Base-by-base conservation (phyloP, 2,888 invertebrate genomes). In the Hirtodrosophila trivittata region DNA sequence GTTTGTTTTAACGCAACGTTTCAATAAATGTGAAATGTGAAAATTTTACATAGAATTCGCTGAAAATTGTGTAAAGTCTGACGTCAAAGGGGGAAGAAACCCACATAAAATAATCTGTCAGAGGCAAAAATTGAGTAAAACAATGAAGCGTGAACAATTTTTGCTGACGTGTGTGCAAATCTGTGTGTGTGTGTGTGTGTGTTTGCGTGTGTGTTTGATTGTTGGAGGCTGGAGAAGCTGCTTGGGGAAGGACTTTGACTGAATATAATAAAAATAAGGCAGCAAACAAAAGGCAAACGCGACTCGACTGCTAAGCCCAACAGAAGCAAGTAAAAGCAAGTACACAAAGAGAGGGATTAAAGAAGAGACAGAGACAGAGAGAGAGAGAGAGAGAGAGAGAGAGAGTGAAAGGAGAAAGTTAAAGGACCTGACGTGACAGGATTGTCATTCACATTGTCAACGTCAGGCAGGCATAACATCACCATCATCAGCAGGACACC, bases 81-180 rank as follows among this genome's bases (percentile, higher is more conserved):
- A 60, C 45, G 38, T 49, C 55, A 66, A 64, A 57, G 35, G 28
- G 7, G n/a, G 9, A 28, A 62, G 58, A 62, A 50, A 35, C 30
- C 39, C 46, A 26, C 46, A 65, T 45, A 50, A 63, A 59, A 60
- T 16, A 63, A 55, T 42, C 39, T 42, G 55, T 51, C 30, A 65
- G 60, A 65, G 69, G 5, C 18, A 21, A 21, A 74, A 81, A 76
- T 78, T 82, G 75, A 85, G 83, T 78, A 77, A 82, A 82, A 85
- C 83, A 82, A 82, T 85, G 82, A 85, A 82, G 82, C 83, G 75
- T 78, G 76, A 82, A 85, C 68, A 80, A 70, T 85, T 85, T 82
- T 68, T 85, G 85, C 85, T 82, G 82, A 82, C 85, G 43, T 66
- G 56, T 60, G 37, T 38, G 32, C 59, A 32, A 12, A 21, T 14